Conservation (phyloP, 1,140 invertebrate genomes). For the Eubasilissa regina region DNA sequence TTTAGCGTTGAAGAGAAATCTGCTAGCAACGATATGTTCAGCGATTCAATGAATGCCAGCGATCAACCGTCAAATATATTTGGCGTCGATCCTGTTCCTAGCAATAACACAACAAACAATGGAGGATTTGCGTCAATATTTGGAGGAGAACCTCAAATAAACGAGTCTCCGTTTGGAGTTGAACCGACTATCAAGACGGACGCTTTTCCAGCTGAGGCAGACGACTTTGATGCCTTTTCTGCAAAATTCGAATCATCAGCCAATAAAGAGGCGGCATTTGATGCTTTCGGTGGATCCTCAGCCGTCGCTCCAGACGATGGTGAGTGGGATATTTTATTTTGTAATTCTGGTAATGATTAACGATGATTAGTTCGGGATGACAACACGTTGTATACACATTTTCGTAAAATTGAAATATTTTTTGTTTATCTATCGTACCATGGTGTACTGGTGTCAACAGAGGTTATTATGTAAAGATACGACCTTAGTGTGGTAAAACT, state of each 20-base stretch:
- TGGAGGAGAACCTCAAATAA: constrained; percentile 25
- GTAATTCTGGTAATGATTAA: background rate
- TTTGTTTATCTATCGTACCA: too few species aligned
- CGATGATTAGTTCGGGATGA: too few species aligned
- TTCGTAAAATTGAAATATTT: too few species aligned
- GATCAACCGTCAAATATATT: constrained; percentile 35
- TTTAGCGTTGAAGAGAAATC: constrained; percentile 42
- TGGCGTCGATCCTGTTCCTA: constrained; percentile 22
- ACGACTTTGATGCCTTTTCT: constrained; percentile 87
- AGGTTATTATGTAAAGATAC: too few species aligned
- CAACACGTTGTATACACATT: too few species aligned
- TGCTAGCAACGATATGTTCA: constrained; percentile 32
- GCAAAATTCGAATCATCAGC: constrained; percentile 85
- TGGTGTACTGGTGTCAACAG: too few species aligned
- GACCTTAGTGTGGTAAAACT: too few species aligned
- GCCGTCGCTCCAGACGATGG: constrained; percentile 64
- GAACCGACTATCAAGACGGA: constrained; percentile 15
- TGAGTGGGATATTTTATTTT: constrained; percentile 50
- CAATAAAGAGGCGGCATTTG: constrained; percentile 66
- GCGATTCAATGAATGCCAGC: background rate
- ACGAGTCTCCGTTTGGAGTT: constrained; percentile 16
- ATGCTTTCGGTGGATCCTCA: constrained; percentile 69
- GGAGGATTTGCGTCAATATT: constrained; percentile 39
- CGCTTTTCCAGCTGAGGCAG: background rate
- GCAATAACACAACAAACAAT: constrained; percentile 1